Evolutionary conservation across 2,797 vertebrate genomes (phyloP), one percentile per base, ranked within the genome.

Genomic region (Muscicapa comitata): DNA sequence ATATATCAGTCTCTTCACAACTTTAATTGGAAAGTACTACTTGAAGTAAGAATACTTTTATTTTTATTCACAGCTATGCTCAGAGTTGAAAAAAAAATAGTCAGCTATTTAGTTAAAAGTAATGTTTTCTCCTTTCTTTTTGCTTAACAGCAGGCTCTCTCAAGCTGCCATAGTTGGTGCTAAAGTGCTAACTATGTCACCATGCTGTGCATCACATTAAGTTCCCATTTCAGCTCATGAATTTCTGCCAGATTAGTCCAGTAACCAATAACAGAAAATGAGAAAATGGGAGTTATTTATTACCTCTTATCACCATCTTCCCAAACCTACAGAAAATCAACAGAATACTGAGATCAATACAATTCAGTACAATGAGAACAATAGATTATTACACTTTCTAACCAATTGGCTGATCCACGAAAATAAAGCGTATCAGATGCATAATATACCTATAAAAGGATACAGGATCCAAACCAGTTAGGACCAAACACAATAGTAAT

Each of bases 181-280:
- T 95, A 40, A 96, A 95, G 91, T 90, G 95, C 94, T 95, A 97
- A 95, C 95, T 92, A 83, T 83, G 90, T 73, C 80, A 91, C 84
- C 94, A 93, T 63, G 86, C 93, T 95, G 91, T 62, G 94, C 84
- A 81, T 83, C 85, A 82, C 90, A 87, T 93, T 75, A 89, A 73
- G 28, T 85, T 97, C 61, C 84, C 57, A 92, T 93, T 90, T 92
- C 81, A 93, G 71, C 66, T 95, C 77, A 63, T 83, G 84, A 82
- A 89, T 83, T 96, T 94, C 82, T 93, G 83, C 77, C 72, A 94
- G 78, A 90, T 93, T 93, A 93, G 86, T 71, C 90, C 68, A 84
- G 71, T 85, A 76, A 90, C 67, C 86, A 91, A 1, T 79, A 90
- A 74, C 7, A 96, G 48, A 87, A 95, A 95, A 86, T 67, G 66